Conservation (phyloP, 2,888 invertebrate genomes). For the Embidobia sp. region DNA sequence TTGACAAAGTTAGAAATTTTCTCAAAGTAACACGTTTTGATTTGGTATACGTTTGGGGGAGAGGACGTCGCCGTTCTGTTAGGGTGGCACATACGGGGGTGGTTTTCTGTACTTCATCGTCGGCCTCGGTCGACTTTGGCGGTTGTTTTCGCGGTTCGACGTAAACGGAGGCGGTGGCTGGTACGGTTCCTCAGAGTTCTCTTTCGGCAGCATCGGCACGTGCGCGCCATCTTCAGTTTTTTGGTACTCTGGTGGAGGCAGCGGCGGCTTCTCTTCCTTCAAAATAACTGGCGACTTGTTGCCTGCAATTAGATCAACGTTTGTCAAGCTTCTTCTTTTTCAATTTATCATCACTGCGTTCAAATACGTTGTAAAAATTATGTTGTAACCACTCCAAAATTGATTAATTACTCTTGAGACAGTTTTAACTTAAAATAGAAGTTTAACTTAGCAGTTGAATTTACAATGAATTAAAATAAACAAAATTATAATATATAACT, state of each 20-base stretch:
- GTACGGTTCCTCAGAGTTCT: slow-evolving; percentile 88
- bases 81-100: slow-evolving; percentile 98
- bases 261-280: slow-evolving; percentile 96
- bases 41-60: slow-evolving; percentile 77
- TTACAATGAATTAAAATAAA: too few relatives aligned
- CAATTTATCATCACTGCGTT: too few relatives aligned
- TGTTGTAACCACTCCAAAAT: too few relatives aligned
- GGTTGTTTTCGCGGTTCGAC: slow-evolving; percentile 87
- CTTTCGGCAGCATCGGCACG: slow-evolving; percentile 79
- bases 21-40: too few relatives aligned
- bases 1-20: too few relatives aligned
- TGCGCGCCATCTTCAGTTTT: slow-evolving; percentile 82
- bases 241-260: slow-evolving; percentile 91
- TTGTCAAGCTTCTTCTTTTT: not conserved
- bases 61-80: slow-evolving; percentile 82
- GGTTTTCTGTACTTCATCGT: slow-evolving; percentile 97
- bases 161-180: slow-evolving; percentile 95
- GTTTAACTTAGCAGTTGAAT: too few relatives aligned
- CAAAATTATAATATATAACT: too few relatives aligned
- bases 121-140: slow-evolving; percentile 90
- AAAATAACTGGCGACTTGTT: slow-evolving; percentile 96
- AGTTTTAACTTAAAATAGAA: too few relatives aligned
- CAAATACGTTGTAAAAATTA: too few relatives aligned
- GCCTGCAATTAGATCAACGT: slow-evolving; percentile 75
- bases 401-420: too few relatives aligned